Evolutionary conservation across 1,140 invertebrate genomes (phyloP), one percentile per base, ranked within the genome.

Genomic region (Tribolium madens): DNA sequence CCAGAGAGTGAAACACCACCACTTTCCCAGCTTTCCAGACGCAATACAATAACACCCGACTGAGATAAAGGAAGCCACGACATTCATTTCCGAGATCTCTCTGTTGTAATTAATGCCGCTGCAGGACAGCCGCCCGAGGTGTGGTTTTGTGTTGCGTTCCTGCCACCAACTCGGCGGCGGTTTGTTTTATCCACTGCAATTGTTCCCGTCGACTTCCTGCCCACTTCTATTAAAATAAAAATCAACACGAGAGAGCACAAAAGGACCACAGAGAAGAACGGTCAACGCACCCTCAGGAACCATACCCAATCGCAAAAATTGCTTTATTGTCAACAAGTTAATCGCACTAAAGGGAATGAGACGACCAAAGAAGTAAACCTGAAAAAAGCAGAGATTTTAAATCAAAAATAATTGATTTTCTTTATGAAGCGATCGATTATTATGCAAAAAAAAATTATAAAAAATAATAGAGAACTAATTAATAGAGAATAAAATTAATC

Each of bases 51-150:
- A 78, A 75, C 73, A 78, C 68, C 48, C 71, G 73, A 57, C 73
- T 69, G 73, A 79, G 81, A 83, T 82, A 82, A 84, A 83, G 82
- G 79, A 83, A 83, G 82, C 82, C 82, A 77, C 83, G 81, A 83
- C 83, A 82, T 84, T 80, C 80, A 84, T 84, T 84, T 84, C 80
- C 82, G 80, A 81, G 81, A 79, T 81, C 75, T 83, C 75, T 53
- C 64, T 76, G 69, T 78, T 76, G 83, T 83, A 84, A 84, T 84
- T 84, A 83, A 84, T 84, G 82, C 83, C 79, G 70, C 76, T 83
- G 78, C 82, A 81, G 81, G 81, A 82, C 81, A 81, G 78, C 78
- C 74, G 79, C 77, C 57, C 60, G 76, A 78, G 76, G 76, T 79
- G 78, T 73, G 78, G 81, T 82, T 82, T 81, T 76, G 74, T 78